Conservation (phyloP, 1,140 invertebrate species). For the Hirudo medicinalis region DNA sequence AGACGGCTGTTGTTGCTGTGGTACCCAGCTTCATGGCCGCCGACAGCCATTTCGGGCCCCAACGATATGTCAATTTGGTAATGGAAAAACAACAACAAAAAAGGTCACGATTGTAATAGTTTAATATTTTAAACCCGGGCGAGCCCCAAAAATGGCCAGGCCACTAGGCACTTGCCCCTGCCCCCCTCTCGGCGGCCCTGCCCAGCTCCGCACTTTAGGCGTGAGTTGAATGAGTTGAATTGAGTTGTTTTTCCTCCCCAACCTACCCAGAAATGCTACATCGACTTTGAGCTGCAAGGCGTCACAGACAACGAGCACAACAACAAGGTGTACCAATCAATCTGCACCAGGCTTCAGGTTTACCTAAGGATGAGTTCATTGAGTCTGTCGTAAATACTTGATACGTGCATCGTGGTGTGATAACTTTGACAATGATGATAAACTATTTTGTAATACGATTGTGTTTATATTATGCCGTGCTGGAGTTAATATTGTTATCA, state of each 20-base stretch:
- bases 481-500: too few relatives aligned
- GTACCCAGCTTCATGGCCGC: neutral
- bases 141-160: neutral
- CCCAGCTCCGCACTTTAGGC: neutral
- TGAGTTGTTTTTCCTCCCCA: conserved; percentile 25
- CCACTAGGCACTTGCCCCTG: neutral
- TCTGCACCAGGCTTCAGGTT: conserved; percentile 82
- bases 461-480: too few relatives aligned
- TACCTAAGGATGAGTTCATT: neutral
- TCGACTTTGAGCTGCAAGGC: conserved; percentile 95
- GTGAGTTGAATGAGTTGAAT: neutral
- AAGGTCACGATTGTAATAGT: neutral
- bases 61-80: too few relatives aligned
- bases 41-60: too few relatives aligned
- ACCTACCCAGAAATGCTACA: conserved; percentile 80
- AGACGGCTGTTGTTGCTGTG: too few relatives aligned
- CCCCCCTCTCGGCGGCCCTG: too few relatives aligned
- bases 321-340: conserved; percentile 84
- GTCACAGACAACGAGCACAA: conserved; percentile 96
- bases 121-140: neutral
- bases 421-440: too few relatives aligned
- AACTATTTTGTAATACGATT: too few relatives aligned
- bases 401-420: too few relatives aligned
- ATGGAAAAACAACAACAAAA: neutral
- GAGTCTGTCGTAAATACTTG: too few relatives aligned